Conservation (phyloP, 2,113 vertebrate genomes). For the Cololabis saira region DNA sequence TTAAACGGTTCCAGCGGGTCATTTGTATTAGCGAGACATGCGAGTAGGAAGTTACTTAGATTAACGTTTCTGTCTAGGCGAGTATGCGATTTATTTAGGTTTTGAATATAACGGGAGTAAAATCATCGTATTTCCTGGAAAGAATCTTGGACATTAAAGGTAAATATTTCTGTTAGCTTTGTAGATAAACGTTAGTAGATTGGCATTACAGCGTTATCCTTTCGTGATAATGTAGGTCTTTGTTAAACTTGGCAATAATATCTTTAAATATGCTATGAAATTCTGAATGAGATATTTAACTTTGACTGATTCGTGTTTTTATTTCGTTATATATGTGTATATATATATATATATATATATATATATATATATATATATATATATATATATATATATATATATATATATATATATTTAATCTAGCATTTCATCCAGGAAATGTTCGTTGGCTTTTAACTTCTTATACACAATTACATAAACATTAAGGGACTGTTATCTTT, state of each 20-base stretch:
- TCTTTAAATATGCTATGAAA: too few relatives aligned
- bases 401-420: neutral
- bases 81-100: slow-evolving; percentile 25
- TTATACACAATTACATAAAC: too few relatives aligned
- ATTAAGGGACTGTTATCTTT: too few relatives aligned
- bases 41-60: too few relatives aligned
- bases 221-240: neutral
- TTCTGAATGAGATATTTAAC: too few relatives aligned
- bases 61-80: neutral
- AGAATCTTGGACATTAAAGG: slow-evolving; percentile 23
- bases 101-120: neutral
- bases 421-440: slow-evolving; percentile 8
- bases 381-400: too few relatives aligned
- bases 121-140: neutral
- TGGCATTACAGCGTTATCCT: too few relatives aligned
- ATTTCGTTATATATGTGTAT: too few relatives aligned
- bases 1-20: too few relatives aligned
- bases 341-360: too few relatives aligned
- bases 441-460: neutral
- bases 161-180: slow-evolving; percentile 22
- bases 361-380: too few relatives aligned
- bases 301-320: fast-evolving
- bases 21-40: neutral
- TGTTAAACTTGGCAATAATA: neutral
- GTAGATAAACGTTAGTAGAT: neutral